Evolutionary conservation across 64 coral and sea anemone genomes (phyloP).

Genomic region (Stichodactyla helianthus): DNA sequence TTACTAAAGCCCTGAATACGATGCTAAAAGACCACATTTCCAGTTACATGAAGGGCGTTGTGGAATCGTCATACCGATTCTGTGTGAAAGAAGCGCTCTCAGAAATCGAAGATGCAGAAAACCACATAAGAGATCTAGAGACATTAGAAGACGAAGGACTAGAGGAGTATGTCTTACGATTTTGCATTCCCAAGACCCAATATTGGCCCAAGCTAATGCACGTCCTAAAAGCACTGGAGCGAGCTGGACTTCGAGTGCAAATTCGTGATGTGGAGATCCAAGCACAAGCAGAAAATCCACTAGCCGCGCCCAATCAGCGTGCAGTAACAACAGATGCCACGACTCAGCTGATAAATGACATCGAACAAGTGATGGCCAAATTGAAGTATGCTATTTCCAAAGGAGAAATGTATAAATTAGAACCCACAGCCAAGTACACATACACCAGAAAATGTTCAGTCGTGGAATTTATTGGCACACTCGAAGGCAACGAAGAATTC

Average conservation of each 20-base stretch:
- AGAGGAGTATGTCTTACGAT: neutral
- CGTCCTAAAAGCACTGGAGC: neutral
- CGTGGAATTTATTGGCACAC: neutral
- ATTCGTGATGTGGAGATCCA: neutral
- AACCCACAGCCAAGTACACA: neutral
- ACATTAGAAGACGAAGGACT: neutral
- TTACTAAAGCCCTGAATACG: neutral
- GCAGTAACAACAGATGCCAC: neutral
- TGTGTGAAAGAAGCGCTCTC: neutral
- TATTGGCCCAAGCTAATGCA: neutral
- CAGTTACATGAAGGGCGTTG: neutral
- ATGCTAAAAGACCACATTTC: neutral
- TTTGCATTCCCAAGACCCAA: neutral
- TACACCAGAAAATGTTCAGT: conserved; percentile 18
- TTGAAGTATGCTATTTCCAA: neutral
- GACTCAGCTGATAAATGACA: conserved; percentile 4
- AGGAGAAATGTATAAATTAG: neutral
- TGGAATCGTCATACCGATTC: neutral
- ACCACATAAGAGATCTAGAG: neutral
- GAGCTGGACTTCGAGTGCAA: neutral
- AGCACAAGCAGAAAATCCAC: neutral
- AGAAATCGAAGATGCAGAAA: neutral
- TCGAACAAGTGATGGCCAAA: neutral
- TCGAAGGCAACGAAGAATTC: conserved; percentile 25
- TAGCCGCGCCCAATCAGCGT: neutral